phyloP scores from a whole-genome alignment of 2,113 vertebrate genomes.

The Ariopsis seemanni region DNA sequence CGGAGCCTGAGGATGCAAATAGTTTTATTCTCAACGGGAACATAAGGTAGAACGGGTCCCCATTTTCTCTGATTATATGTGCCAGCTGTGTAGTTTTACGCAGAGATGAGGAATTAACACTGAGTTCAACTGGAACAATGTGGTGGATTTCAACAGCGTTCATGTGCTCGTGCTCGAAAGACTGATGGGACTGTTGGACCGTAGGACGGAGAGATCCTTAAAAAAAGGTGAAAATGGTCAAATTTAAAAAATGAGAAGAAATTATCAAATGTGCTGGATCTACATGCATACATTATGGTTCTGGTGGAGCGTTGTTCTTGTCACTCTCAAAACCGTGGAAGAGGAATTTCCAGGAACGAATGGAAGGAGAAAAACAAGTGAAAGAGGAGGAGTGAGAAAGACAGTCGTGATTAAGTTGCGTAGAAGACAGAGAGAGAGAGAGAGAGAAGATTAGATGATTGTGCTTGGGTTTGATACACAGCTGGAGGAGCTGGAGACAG shows the following conservation, averaged over 20 bases:
- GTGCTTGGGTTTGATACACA: slow-evolving; percentile 38
- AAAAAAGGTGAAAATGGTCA: background rate
- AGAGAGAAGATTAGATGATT: slow-evolving; percentile 52
- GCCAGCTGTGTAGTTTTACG: background rate
- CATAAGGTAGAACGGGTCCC: background rate
- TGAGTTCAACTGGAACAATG: background rate
- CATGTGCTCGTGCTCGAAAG: background rate
- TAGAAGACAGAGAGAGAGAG: slow-evolving; percentile 26
- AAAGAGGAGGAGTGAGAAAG: background rate
- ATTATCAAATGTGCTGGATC: no score
- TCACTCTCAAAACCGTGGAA: slow-evolving; percentile 46
- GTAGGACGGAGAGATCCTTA: background rate
- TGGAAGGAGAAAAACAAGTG: slow-evolving; percentile 41
- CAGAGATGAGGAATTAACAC: background rate
- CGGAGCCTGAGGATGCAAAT: background rate
- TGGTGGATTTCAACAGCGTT: background rate
- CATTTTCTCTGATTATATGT: background rate
- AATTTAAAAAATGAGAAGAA: background rate
- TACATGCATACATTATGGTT: background rate
- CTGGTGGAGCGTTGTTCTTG: background rate
- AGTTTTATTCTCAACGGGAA: slow-evolving; percentile 17
- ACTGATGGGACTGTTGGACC: background rate
- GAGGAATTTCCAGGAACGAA: slow-evolving; percentile 56
- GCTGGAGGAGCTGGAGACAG: background rate
- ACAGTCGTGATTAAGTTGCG: slow-evolving; percentile 23